Evolutionary conservation across 35 echinoderm and acorn worm species (phyloP).

Genomic region (Anneissia japonica): DNA sequence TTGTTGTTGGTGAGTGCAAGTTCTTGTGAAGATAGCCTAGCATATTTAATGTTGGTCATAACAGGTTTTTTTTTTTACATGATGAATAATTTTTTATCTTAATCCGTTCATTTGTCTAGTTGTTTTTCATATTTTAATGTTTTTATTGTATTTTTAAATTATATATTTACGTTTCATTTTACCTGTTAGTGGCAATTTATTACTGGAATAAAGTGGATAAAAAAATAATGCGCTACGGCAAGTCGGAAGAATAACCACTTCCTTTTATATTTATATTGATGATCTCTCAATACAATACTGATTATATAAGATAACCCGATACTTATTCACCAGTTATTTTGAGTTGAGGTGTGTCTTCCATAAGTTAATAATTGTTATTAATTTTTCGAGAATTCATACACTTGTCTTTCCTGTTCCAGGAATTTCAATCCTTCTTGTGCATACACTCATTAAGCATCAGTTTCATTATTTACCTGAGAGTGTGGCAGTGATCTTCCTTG

Average conservation of each 20-base stretch:
- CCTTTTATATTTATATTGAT: no score
- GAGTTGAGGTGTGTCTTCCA: neutral
- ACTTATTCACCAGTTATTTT: neutral
- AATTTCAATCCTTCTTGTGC: conserved; percentile 64
- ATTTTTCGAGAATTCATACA: neutral
- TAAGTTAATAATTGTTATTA: neutral
- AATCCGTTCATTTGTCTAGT: no score
- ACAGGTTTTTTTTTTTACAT: neutral
- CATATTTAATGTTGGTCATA: neutral
- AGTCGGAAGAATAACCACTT: no score
- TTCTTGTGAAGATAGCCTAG: neutral
- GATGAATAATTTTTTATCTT: neutral
- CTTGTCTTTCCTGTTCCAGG: conserved; percentile 20
- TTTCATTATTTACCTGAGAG: conserved; percentile 99
- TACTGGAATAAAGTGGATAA: no score
- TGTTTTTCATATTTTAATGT: no score
- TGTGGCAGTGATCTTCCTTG: conserved; percentile 71
- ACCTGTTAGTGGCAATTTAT: no score
- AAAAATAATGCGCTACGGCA: no score
- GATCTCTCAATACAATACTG: no score
- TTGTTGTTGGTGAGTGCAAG: conserved; percentile 63
- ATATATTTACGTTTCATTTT: no score
- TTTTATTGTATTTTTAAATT: neutral
- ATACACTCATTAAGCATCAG: conserved; percentile 82
- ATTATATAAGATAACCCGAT: neutral